These are phyloP conservation scores for Pheosia gnoma DNA, from an alignment of 2,888 invertebrate species.

Conservation along the genomic window DNA sequence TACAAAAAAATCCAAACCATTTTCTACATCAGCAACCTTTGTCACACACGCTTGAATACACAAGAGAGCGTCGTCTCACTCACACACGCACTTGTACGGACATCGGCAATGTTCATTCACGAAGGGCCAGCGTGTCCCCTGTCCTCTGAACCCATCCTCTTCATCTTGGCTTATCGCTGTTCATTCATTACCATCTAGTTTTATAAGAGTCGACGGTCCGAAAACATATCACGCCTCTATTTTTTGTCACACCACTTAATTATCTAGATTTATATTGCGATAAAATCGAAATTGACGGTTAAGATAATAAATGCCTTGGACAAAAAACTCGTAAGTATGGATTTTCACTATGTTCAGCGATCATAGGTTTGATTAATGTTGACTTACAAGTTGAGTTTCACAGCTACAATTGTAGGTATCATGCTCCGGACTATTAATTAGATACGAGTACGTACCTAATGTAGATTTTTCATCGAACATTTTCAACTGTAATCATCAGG, in stretches of 20 bases:
- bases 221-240: conserved; percentile 80
- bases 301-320: conserved; percentile 49
- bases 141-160: conserved; percentile 70
- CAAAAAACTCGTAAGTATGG: neutral
- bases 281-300: conserved; percentile 61
- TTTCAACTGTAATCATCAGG: no score
- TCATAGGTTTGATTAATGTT: neutral
- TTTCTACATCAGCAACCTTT: conserved; percentile 46
- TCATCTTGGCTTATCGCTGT: conserved; percentile 77
- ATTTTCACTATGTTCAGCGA: neutral
- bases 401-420: no score
- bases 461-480: no score
- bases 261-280: conserved; percentile 81
- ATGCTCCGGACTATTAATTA: no score
- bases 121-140: conserved; percentile 69
- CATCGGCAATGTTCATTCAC: conserved; percentile 69
- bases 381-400: neutral
- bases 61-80: conserved; percentile 38
- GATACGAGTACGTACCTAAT: no score
- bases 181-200: conserved; percentile 84
- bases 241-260: conserved; percentile 83
- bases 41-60: conserved; percentile 50
- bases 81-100: conserved; percentile 41
- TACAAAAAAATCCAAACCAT: conserved; percentile 42
- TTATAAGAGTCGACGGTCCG: conserved; percentile 80